phyloP scores from a whole-genome alignment of 2,888 invertebrate genomes.

The Mesorhabditis spiculigera region DNA sequence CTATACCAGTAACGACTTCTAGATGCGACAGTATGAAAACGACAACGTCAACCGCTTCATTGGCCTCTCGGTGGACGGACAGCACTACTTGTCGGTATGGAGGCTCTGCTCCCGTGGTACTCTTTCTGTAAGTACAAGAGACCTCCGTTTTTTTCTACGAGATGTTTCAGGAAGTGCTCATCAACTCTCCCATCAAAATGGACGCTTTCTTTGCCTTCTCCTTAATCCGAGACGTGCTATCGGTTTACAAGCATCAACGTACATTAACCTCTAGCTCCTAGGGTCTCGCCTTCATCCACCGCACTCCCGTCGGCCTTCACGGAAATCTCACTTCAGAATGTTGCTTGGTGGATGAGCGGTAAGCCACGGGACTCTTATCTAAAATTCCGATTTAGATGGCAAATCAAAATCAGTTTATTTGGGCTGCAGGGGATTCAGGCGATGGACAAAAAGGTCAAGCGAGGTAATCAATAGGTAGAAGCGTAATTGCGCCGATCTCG shows the following conservation, averaged over 20 bases:
- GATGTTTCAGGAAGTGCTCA: conserved; percentile 37
- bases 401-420: conserved; percentile 20
- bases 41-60: conserved; percentile 53
- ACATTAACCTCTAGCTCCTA: conserved; percentile 8
- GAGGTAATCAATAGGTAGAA: background rate
- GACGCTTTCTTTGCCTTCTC: conserved; percentile 39
- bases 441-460: background rate
- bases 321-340: conserved; percentile 30
- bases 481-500: background rate
- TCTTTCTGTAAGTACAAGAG: background rate
- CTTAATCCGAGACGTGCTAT: conserved; percentile 29
- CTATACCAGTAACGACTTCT: conserved; percentile 1
- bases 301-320: conserved; percentile 8
- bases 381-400: conserved; percentile 10
- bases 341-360: conserved; percentile 37
- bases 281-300: conserved; percentile 19
- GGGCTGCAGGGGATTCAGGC: conserved; percentile 6
- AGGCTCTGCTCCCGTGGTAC: conserved; percentile 43
- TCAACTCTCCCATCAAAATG: conserved; percentile 27
- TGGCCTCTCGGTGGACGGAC: conserved; percentile 47
- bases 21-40: conserved; percentile 49
- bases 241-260: conserved; percentile 7
- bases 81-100: conserved; percentile 46
- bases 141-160: no score
- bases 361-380: background rate